Evolutionary conservation across 2,797 vertebrate genomes (phyloP).

Genomic region (Chloroceryle inda): DNA sequence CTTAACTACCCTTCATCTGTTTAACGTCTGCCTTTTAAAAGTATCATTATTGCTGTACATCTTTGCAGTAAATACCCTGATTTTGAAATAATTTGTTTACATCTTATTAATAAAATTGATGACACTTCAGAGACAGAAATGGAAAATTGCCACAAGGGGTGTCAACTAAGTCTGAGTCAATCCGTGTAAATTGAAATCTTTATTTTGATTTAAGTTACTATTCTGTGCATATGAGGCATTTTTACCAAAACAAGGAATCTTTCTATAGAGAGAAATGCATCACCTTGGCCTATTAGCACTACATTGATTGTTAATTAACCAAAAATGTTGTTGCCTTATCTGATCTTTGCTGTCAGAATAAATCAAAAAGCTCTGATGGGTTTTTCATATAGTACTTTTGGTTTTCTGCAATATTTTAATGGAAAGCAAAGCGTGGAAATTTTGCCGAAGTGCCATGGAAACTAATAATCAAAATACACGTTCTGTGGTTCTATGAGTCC

Average conservation of each 20-base stretch:
- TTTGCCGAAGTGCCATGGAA: conserved; percentile 31
- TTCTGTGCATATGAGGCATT: conserved; percentile 47
- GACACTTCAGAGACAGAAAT: conserved; percentile 44
- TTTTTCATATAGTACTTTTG: conserved; percentile 11
- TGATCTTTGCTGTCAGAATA: conserved; percentile 39
- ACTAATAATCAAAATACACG: not conserved
- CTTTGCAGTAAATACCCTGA: conserved; percentile 59
- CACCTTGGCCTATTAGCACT: conserved; percentile 58
- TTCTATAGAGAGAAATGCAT: conserved; percentile 44
- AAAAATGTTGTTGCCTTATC: conserved; percentile 47
- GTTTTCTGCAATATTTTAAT: conserved; percentile 10
- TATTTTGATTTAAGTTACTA: conserved; percentile 73
- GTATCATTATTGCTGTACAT: conserved; percentile 1
- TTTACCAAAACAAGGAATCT: conserved; percentile 26
- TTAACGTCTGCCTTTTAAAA: conserved; percentile 18
- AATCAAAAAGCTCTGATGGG: conserved; percentile 25
- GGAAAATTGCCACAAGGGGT: conserved; percentile 52
- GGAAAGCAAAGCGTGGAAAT: not conserved
- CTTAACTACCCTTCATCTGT: not conserved
- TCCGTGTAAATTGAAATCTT: conserved; percentile 66
- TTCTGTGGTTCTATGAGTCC: not conserved
- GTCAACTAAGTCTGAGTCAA: conserved; percentile 51
- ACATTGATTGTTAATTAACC: conserved; percentile 71
- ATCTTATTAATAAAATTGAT: conserved; percentile 70
- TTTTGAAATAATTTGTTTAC: conserved; percentile 66